Percentiles rank a stretch among this genome's conserved stretches.
Evolutionary conservation across 1,140 invertebrate genomes (phyloP).

Genomic region (Zaprionus nigranus): DNA sequence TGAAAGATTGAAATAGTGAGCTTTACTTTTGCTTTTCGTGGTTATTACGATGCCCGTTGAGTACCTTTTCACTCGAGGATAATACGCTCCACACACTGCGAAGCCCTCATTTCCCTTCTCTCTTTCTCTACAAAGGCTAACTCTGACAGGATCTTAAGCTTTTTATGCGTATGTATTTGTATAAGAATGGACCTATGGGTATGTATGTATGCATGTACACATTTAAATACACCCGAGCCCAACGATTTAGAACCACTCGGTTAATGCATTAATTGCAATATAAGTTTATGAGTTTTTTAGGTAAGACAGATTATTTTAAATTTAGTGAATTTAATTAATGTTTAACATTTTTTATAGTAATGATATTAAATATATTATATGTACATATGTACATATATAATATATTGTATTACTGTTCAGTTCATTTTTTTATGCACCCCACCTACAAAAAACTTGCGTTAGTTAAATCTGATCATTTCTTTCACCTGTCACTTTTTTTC

Average conservation of each 20-base stretch:
- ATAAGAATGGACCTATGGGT: not conserved
- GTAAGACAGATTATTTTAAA: too few relatives aligned
- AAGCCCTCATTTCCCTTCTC: not conserved
- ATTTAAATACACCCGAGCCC: not conserved
- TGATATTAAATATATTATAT: too few relatives aligned
- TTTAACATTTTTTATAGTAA: not conserved
- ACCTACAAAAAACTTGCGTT: too few relatives aligned
- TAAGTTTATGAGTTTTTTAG: too few relatives aligned
- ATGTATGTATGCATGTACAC: not conserved
- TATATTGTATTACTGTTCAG: not conserved
- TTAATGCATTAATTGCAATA: too few relatives aligned
- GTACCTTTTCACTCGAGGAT: conserved; percentile 1
- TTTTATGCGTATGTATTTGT: not conserved
- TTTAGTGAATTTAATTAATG: too few relatives aligned
- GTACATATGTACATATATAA: too few relatives aligned
- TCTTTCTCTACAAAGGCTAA: not conserved
- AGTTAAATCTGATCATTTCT: too few relatives aligned
- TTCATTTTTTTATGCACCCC: too few relatives aligned
- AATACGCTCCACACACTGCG: not conserved
- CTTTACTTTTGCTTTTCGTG: conserved; percentile 67
- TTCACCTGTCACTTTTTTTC: too few relatives aligned
- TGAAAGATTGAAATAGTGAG: conserved; percentile 27
- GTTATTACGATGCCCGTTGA: conserved; percentile 42
- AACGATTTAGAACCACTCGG: not conserved
- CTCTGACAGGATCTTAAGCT: conserved; percentile 23